These are phyloP conservation scores for Philotrypesis tridentata DNA, from an alignment of 1,140 invertebrate species.

Conservation along the genomic window DNA sequence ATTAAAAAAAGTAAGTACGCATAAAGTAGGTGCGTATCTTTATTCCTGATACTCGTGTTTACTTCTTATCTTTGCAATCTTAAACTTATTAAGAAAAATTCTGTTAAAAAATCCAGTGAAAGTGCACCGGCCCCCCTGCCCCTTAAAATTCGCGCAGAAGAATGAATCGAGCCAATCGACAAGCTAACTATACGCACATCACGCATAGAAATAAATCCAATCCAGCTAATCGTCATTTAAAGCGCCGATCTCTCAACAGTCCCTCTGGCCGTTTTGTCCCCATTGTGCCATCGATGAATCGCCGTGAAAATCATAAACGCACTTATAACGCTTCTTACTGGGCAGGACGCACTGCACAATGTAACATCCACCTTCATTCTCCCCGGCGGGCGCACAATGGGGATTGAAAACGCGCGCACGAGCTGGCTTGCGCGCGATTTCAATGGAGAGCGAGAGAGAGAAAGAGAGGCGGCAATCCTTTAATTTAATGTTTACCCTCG, in stretches of 20 bases:
- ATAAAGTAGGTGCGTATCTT: too few species aligned
- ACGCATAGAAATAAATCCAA: too few species aligned
- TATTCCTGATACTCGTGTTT: too few species aligned
- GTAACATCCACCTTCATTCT: background rate
- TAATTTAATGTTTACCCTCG: slow-evolving; percentile 66
- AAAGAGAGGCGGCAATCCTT: slow-evolving; percentile 45
- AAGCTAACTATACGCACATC: too few species aligned
- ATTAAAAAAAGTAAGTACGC: too few species aligned
- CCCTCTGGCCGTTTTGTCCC: background rate
- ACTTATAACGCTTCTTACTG: slow-evolving; percentile 23
- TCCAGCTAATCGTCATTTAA: background rate
- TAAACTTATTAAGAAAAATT: too few species aligned
- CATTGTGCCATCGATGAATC: slow-evolving; percentile 1
- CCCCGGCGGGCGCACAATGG: background rate
- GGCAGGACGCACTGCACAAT: background rate
- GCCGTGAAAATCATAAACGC: slow-evolving; percentile 32
- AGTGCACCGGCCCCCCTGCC: too few species aligned
- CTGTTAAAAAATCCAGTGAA: too few species aligned
- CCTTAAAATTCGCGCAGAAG: too few species aligned
- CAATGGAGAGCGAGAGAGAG: slow-evolving; percentile 7
- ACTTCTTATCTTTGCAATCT: too few species aligned
- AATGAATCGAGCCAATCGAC: too few species aligned
- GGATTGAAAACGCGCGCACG: background rate
- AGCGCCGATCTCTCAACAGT: background rate
- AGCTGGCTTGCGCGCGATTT: background rate